These are phyloP conservation scores for Rafetus swinhoei DNA, from an alignment of 2,113 vertebrate genomes.

Conservation along the genomic window DNA sequence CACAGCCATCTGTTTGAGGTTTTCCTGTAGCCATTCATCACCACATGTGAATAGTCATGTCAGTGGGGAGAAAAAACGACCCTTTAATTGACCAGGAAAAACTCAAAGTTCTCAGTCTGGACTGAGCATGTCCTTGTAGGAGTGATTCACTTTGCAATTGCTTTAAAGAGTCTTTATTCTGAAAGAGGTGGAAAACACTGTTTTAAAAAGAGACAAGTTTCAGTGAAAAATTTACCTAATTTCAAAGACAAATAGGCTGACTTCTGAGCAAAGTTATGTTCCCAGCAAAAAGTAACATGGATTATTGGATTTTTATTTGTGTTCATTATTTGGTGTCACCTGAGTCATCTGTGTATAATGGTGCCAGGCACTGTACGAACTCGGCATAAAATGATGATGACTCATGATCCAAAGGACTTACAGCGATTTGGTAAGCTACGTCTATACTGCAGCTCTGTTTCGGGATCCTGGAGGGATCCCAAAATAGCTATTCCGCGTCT, in stretches of 20 bases:
- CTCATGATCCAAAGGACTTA: background rate
- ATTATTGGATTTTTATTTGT: accelerated
- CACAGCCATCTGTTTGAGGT: background rate
- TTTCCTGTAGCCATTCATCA: background rate
- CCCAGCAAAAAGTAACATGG: background rate
- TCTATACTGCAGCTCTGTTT: too few relatives aligned
- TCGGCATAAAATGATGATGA: background rate
- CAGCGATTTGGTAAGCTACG: background rate
- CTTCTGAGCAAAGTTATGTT: background rate
- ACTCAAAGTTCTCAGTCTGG: background rate
- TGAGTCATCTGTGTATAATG: background rate
- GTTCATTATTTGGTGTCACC: background rate
- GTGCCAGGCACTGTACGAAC: background rate
- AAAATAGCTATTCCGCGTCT: too few relatives aligned
- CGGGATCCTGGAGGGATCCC: too few relatives aligned
- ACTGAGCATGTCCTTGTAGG: background rate
- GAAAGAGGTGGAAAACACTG: background rate
- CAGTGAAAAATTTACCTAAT: background rate
- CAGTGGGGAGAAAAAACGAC: background rate
- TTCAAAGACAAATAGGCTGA: accelerated
- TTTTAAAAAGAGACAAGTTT: background rate
- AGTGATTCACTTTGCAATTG: background rate
- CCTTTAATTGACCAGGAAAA: background rate
- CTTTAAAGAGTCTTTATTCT: background rate
- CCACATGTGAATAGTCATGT: background rate